These are phyloP conservation scores for Eubasilissa splendida DNA, from an alignment of 2,888 invertebrate genomes.

Conservation along the genomic window DNA sequence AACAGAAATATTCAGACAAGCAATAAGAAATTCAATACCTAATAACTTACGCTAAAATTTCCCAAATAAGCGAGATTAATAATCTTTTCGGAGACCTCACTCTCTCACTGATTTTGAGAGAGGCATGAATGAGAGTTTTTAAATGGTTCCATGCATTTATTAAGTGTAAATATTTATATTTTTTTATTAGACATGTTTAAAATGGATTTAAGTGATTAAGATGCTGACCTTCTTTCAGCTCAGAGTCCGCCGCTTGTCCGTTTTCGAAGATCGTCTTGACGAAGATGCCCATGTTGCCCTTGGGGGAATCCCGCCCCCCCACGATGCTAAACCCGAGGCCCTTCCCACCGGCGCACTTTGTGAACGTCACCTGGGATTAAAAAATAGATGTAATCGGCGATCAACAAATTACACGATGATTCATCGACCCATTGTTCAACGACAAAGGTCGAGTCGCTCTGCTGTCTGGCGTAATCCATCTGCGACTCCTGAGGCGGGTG, in stretches of 20 bases:
- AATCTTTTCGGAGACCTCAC: too few relatives aligned
- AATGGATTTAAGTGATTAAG: neutral
- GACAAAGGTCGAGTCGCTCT: slow-evolving; percentile 16
- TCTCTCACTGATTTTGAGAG: too few relatives aligned
- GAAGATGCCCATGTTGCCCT: slow-evolving; percentile 90
- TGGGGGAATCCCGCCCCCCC: slow-evolving; percentile 88
- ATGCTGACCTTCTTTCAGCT: slow-evolving; percentile 83
- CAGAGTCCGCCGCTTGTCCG: slow-evolving; percentile 88
- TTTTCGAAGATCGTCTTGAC: slow-evolving; percentile 90
- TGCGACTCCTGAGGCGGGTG: neutral
- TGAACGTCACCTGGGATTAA: slow-evolving; percentile 73
- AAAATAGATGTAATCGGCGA: neutral
- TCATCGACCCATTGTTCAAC: slow-evolving; percentile 13
- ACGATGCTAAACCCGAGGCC: slow-evolving; percentile 92
- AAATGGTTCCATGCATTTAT: too few relatives aligned
- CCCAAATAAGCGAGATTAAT: too few relatives aligned
- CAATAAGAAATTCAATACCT: too few relatives aligned
- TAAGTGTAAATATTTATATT: too few relatives aligned
- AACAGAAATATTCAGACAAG: too few relatives aligned
- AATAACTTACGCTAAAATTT: too few relatives aligned
- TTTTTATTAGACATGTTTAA: too few relatives aligned
- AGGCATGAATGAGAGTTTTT: too few relatives aligned
- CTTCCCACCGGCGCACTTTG: slow-evolving; percentile 88
- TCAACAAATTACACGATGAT: slow-evolving; percentile 18
- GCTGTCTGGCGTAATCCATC: neutral